Percentiles rank a stretch among this genome's conserved stretches.
These are phyloP conservation scores for Molossus alvarezi DNA, from an alignment of 2,797 vertebrate species.

Conservation along the genomic window DNA sequence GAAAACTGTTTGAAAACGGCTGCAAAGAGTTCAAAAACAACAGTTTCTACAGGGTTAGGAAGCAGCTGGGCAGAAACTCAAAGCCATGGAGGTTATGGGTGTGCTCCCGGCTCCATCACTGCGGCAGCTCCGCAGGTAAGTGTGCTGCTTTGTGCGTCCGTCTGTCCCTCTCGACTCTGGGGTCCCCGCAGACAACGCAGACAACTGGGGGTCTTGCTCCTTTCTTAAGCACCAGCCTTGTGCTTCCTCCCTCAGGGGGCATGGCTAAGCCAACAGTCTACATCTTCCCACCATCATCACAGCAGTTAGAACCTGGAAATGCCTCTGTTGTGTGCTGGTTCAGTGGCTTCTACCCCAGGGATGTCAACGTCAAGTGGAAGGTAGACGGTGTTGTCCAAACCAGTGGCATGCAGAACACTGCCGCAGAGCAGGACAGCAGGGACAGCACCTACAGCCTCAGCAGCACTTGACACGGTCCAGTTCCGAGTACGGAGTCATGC, in stretches of 20 bases:
- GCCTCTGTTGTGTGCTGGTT: slow-evolving; percentile 65
- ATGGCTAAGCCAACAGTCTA: slow-evolving; percentile 47
- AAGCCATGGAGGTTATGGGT: too few relatives aligned
- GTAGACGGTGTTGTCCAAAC: fast-evolving
- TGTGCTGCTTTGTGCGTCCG: too few relatives aligned
- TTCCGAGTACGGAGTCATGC: fast-evolving
- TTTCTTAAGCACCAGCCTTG: not conserved
- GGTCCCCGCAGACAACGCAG: too few relatives aligned
- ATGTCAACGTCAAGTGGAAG: slow-evolving; percentile 32
- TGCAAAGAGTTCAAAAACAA: too few relatives aligned
- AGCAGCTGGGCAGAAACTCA: too few relatives aligned
- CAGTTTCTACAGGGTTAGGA: too few relatives aligned
- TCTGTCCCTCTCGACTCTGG: too few relatives aligned
- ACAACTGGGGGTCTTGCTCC: not conserved
- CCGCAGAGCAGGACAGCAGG: not conserved
- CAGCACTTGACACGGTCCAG: slow-evolving; percentile 70
- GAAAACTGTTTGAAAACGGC: too few relatives aligned
- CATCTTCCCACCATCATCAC: slow-evolving; percentile 61
- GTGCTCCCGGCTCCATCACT: too few relatives aligned
- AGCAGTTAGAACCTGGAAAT: not conserved
- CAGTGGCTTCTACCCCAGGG: slow-evolving; percentile 80
- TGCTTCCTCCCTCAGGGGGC: slow-evolving; percentile 75
- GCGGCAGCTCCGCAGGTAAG: too few relatives aligned
- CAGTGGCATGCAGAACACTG: fast-evolving
- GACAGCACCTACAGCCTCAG: slow-evolving; percentile 85